phyloP scores from a whole-genome alignment of 2,797 vertebrate genomes.

The Manis pentadactyla region DNA sequence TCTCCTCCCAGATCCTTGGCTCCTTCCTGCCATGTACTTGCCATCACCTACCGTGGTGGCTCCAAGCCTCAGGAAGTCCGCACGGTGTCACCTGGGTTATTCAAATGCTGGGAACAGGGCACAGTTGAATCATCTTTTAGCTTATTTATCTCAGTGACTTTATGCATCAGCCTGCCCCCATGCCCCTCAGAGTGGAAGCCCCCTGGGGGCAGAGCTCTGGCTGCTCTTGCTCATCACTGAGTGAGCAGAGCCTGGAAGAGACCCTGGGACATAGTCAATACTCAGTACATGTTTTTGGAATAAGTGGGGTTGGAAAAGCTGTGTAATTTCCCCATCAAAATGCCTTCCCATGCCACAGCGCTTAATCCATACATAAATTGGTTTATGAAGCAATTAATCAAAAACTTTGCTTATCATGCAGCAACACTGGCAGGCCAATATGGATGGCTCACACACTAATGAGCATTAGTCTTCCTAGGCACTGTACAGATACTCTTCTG shows the following conservation, averaged over 20 bases:
- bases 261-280: not conserved
- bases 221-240: not conserved
- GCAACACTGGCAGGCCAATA: not conserved
- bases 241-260: not conserved
- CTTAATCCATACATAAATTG: constrained; percentile 44
- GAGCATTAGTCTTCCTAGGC: constrained; percentile 10
- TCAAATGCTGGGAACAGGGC: not conserved
- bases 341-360: not conserved
- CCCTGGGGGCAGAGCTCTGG: not conserved
- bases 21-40: not conserved
- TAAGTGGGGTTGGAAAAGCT: constrained; percentile 43
- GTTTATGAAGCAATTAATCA: constrained; percentile 58
- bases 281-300: not conserved
- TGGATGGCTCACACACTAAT: not conserved
- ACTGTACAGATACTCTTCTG: not conserved
- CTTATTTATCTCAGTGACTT: not conserved
- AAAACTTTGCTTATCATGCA: constrained; percentile 36
- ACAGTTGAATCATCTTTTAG: not conserved
- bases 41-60: not conserved
- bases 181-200: not conserved
- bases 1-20: not conserved
- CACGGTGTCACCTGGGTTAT: not conserved
- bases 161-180: not conserved
- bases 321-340: constrained; percentile 55
- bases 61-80: not conserved